Conservation (phyloP, 1,140 invertebrate genomes). For the Tyrophagus putrescentiae region DNA sequence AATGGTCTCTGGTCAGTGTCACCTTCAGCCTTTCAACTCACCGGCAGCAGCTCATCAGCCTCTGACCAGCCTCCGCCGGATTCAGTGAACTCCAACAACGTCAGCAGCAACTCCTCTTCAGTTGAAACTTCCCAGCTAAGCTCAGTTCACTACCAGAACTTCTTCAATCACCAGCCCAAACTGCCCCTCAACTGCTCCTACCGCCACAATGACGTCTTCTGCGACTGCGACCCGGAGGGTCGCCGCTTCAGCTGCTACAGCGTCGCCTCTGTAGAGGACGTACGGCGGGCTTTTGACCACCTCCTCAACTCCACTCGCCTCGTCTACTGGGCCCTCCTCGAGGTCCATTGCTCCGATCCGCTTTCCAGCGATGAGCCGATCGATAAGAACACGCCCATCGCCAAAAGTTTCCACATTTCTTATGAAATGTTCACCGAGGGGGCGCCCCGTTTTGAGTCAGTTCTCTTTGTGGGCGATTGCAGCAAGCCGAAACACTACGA, state of each 20-base stretch:
- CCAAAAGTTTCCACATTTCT: slow-evolving; percentile 17
- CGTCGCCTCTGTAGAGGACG: slow-evolving; percentile 1
- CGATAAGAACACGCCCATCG: background rate
- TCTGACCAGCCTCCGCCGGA: no score
- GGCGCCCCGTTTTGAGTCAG: slow-evolving; percentile 12
- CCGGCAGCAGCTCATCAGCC: no score
- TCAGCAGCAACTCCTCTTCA: no score
- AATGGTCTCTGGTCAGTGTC: no score
- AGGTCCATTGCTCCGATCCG: slow-evolving; percentile 14
- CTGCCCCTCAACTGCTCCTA: slow-evolving; percentile 19
- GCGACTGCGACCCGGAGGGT: slow-evolving; percentile 4
- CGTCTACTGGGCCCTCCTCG: background rate
- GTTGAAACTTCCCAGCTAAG: no score
- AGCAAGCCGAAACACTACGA: slow-evolving; percentile 18
- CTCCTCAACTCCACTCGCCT: slow-evolving; percentile 10
- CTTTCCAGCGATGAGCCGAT: background rate
- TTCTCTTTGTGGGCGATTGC: slow-evolving; percentile 16
- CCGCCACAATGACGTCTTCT: slow-evolving; percentile 3
- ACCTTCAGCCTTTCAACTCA: no score
- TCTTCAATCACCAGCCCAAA: no score
- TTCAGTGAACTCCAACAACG: no score
- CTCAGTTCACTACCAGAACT: no score
- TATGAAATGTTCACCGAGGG: slow-evolving; percentile 16
- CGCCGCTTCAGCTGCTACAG: background rate
- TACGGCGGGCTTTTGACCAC: slow-evolving; percentile 12